These are phyloP conservation scores for Tylochromis polylepis DNA, from an alignment of 2,113 vertebrate genomes.

Conservation along the genomic window DNA sequence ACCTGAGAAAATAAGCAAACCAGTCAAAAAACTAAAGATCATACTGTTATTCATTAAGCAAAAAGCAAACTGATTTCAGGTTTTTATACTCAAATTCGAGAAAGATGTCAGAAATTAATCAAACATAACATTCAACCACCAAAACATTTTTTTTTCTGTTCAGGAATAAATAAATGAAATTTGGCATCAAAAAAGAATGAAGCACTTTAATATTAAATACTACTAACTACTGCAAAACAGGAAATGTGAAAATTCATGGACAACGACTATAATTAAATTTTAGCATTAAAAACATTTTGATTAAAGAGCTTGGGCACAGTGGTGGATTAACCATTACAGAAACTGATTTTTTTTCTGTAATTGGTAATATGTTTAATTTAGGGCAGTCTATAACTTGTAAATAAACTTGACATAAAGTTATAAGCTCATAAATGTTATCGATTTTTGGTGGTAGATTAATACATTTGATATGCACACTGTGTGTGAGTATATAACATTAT, in stretches of 20 bases:
- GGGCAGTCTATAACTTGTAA: background rate
- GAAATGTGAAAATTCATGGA: background rate
- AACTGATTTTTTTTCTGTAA: background rate
- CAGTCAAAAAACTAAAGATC: background rate
- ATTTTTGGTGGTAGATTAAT: background rate
- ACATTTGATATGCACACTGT: background rate
- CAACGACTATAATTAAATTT: background rate
- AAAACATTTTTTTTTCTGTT: too few relatives aligned
- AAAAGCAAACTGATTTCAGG: background rate
- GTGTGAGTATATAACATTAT: background rate
- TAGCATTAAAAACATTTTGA: background rate
- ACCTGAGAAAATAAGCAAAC: background rate
- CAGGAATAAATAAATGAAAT: fast-evolving
- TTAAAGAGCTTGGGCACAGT: background rate
- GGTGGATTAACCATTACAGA: background rate
- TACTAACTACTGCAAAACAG: background rate
- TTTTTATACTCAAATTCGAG: background rate
- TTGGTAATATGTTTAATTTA: background rate
- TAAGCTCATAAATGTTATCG: background rate
- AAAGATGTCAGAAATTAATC: background rate
- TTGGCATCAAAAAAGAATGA: background rate
- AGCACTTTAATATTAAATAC: background rate
- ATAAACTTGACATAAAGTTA: background rate
- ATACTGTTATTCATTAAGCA: background rate
- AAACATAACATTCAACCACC: background rate